Conservation (phyloP, 2,113 vertebrate species). For the Cnemophilus loriae region DNA sequence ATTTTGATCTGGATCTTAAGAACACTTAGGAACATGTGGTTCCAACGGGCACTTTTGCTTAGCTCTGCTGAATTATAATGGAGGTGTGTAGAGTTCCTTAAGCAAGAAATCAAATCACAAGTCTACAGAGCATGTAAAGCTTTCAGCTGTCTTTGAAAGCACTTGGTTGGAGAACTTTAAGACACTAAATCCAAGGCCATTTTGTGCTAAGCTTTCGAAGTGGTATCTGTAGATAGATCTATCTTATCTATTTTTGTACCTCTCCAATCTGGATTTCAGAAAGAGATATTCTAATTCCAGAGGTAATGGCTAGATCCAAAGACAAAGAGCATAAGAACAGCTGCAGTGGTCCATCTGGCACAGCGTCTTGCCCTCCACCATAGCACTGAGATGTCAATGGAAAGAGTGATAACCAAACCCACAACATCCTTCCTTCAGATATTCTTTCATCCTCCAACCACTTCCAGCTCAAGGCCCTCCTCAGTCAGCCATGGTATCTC, state of each 20-base stretch:
- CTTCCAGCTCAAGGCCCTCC: neutral
- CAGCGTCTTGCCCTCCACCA: neutral
- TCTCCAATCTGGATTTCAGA: neutral
- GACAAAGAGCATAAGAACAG: neutral
- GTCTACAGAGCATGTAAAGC: neutral
- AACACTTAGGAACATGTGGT: neutral
- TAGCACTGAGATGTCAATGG: neutral
- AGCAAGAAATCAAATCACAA: neutral
- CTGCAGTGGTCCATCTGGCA: neutral
- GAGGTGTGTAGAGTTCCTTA: neutral
- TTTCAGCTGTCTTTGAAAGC: neutral
- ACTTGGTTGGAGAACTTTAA: neutral
- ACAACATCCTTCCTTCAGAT: neutral
- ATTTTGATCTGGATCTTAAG: neutral
- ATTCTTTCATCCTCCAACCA: neutral
- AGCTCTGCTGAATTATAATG: neutral
- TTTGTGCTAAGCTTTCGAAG: neutral
- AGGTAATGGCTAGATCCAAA: neutral
- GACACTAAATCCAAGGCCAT: neutral
- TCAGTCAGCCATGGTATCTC: neutral
- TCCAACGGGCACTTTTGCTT: neutral
- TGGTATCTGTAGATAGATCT: neutral
- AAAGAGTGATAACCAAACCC: neutral
- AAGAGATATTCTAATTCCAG: neutral
- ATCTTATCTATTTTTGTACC: neutral